Evolutionary conservation across 1,140 invertebrate species (phyloP), one percentile per base, ranked within the genome.

Genomic region (Diorhabda elongata): DNA sequence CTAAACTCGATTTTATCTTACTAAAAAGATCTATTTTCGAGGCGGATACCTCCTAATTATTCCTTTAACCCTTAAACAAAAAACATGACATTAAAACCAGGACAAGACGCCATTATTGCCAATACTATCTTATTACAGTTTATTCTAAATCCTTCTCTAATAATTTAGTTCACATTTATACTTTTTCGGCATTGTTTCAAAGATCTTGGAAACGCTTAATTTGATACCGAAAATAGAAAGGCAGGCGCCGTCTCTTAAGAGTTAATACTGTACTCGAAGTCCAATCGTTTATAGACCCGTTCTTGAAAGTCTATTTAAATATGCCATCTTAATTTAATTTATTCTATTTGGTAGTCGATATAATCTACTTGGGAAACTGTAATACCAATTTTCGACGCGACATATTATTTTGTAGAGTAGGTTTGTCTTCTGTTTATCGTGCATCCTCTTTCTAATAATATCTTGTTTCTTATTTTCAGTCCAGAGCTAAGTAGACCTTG

Each of bases 121-220:
- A 52, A 52, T 8, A 52, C 6, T 52, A 6, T 52, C n/a, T 52
- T n/a, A 52, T 52, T 52, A 52, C 6, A 52, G n/a, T 52, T n/a
- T n/a, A 52, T 52, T 52, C 47, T 52, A n/a, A n/a, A n/a, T 52
- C 47, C 6, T n/a, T 52, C 6, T 52, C 6, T 52, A n/a, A n/a
- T 52, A 52, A 52, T 52, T 52, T 52, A 52, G 47, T 52, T n/a
- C 47, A 52, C 47, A 52, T 52, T 52, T 52, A 52, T 52, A 52
- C n/a, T 52, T 52, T 52, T 52, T 52, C 47, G 47, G 47, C 47
- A n/a, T 52, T 52, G 6, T 52, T n/a, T 52, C 47, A 6, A 52
- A n/a, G 6, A n/a, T 6, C 6, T 52, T n/a, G 6, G n/a, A 52
- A 52, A 52, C 47, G 6, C n/a, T 52, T 52, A 52, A 52, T 52